phyloP scores from a whole-genome alignment of 2,113 vertebrate species.

The Maccullochella peelii region DNA sequence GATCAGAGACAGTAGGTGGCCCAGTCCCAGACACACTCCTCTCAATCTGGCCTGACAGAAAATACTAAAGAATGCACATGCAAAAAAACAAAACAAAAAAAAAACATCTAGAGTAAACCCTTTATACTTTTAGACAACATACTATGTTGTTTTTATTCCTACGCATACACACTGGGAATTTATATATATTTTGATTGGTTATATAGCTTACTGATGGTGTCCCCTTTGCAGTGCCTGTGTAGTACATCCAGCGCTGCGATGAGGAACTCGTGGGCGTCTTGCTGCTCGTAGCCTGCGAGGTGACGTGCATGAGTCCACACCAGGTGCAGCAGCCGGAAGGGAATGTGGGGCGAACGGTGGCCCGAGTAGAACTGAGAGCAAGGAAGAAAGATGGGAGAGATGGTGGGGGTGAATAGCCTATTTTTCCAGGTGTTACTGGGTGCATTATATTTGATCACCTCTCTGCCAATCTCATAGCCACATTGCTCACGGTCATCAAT shows the following conservation, averaged over 20 bases:
- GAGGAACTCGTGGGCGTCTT: slow-evolving; percentile 99
- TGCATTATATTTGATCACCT: slow-evolving; percentile 16
- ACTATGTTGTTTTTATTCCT: neutral
- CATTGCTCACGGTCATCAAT: slow-evolving; percentile 3
- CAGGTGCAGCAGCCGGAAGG: slow-evolving; percentile 98
- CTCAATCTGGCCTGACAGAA: neutral
- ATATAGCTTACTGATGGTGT: slow-evolving; percentile 77
- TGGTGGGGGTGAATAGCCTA: slow-evolving; percentile 31
- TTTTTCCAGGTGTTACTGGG: slow-evolving; percentile 32
- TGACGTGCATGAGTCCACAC: slow-evolving; percentile 99
- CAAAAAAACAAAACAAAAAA: neutral
- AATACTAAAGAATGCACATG: neutral
- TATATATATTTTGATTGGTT: too few species aligned
- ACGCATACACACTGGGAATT: neutral
- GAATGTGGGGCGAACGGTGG: slow-evolving; percentile 99
- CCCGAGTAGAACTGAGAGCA: slow-evolving; percentile 95
- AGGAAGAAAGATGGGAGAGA: slow-evolving; percentile 22
- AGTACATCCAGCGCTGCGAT: slow-evolving; percentile 98
- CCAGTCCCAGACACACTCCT: slow-evolving; percentile 2
- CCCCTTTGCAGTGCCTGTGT: slow-evolving; percentile 99
- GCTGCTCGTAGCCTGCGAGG: slow-evolving; percentile 99
- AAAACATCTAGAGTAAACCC: neutral
- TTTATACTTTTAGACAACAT: neutral
- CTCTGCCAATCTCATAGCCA: neutral
- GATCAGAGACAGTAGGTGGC: slow-evolving; percentile 27